A percentile compares a stretch with the other conserved stretches of the same genome.
phyloP scores from a whole-genome alignment of 2,113 vertebrate genomes.

The Syngnathoides biaculeatus region DNA sequence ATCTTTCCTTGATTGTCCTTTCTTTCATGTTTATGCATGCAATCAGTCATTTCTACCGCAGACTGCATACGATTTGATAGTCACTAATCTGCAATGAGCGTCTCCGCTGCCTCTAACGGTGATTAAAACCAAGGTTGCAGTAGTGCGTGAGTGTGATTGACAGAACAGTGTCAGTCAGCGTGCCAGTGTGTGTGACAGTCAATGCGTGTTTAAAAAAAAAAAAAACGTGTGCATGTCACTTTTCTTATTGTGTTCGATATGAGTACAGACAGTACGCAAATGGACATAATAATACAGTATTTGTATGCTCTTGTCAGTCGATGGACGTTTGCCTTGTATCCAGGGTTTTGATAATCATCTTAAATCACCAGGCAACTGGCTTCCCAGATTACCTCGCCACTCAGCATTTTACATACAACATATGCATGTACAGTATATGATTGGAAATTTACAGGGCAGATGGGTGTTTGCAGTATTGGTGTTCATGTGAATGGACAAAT shows the following conservation, averaged over 20 bases:
- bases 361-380: no score
- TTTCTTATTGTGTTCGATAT: neutral
- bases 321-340: no score
- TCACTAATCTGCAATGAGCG: conserved; percentile 40
- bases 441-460: neutral
- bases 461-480: neutral
- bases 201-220: neutral
- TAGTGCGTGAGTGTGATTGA: conserved; percentile 43
- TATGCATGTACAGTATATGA: no score
- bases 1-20: conserved; percentile 15
- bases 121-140: conserved; percentile 44
- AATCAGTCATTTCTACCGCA: conserved; percentile 25
- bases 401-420: no score
- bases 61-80: conserved; percentile 44
- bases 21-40: conserved; percentile 32
- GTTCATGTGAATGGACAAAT: neutral
- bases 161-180: conserved; percentile 47
- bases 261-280: no score
- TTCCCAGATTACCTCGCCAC: no score
- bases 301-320: no score
- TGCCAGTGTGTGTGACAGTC: neutral
- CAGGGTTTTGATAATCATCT: no score
- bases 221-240: conserved; percentile 4
- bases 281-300: no score
- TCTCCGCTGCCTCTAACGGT: conserved; percentile 32